Conservation (phyloP, 2,888 invertebrate genomes). For the Thecophora atra region DNA sequence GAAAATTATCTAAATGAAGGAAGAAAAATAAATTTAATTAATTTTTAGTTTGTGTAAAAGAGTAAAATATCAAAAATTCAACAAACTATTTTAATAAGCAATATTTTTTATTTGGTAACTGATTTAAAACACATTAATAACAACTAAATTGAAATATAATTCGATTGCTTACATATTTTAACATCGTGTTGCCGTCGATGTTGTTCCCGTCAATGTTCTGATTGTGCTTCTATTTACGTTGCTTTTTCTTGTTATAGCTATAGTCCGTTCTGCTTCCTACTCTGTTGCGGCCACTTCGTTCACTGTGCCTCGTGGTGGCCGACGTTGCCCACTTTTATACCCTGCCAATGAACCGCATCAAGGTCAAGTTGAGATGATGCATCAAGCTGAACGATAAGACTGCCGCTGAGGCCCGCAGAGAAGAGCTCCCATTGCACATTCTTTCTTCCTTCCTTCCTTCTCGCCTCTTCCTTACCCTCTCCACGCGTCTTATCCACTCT, state of each 20-base stretch:
- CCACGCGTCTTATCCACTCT: no score
- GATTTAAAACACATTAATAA: no score
- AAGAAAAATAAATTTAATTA: no score
- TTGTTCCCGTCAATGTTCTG: background rate
- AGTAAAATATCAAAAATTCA: background rate
- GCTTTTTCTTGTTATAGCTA: background rate
- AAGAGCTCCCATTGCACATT: background rate
- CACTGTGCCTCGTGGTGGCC: conserved; percentile 17
- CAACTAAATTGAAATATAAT: background rate
- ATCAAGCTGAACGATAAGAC: background rate
- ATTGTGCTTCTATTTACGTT: background rate
- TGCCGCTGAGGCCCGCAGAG: background rate
- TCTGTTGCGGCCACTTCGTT: conserved; percentile 8
- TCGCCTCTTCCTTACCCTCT: background rate
- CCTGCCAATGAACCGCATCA: conserved; percentile 9
- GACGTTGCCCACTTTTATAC: conserved; percentile 24
- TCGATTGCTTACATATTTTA: conserved; percentile 17
- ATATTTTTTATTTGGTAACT: background rate
- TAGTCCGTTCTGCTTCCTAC: conserved; percentile 4
- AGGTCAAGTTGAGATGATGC: conserved; percentile 22
- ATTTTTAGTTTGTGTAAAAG: no score
- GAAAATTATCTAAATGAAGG: conserved; percentile 45
- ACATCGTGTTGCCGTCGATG: conserved; percentile 6
- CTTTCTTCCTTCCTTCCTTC: background rate
- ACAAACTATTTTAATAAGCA: background rate